Conservation (phyloP, 2,888 invertebrate genomes). For the Stenurella melanura region DNA sequence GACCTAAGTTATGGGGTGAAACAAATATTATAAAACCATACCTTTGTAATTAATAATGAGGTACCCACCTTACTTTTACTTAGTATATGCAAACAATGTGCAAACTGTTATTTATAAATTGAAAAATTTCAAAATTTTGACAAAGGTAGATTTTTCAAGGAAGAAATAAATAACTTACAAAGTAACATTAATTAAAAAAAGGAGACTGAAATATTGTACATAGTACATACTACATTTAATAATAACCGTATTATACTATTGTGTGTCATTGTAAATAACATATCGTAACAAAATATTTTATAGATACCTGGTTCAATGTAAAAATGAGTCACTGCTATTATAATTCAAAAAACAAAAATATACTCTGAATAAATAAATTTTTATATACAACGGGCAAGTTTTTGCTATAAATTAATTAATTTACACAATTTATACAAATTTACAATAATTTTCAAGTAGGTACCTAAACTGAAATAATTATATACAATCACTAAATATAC, state of each 20-base stretch:
- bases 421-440: slow-evolving; percentile 65
- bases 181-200: slow-evolving; percentile 64
- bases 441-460: slow-evolving; percentile 61
- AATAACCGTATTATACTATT: slow-evolving; percentile 69
- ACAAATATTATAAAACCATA: slow-evolving; percentile 62
- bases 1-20: slow-evolving; percentile 60
- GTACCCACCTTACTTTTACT: slow-evolving; percentile 63
- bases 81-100: slow-evolving; percentile 45
- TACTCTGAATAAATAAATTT: slow-evolving; percentile 53
- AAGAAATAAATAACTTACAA: slow-evolving; percentile 58
- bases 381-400: slow-evolving; percentile 65
- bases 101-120: slow-evolving; percentile 49
- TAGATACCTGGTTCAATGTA: slow-evolving; percentile 48
- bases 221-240: slow-evolving; percentile 70
- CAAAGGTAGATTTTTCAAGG: slow-evolving; percentile 45
- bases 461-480: slow-evolving; percentile 60
- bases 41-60: slow-evolving; percentile 61
- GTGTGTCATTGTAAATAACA: slow-evolving; percentile 52
- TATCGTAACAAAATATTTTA: slow-evolving; percentile 47
- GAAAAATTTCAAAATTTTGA: slow-evolving; percentile 36
- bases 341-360: slow-evolving; percentile 52
- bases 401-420: slow-evolving; percentile 55
- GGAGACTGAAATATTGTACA: slow-evolving; percentile 69
- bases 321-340: slow-evolving; percentile 48
- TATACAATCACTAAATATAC: slow-evolving; percentile 63